A percentile compares a stretch with the other conserved stretches of the same genome.
Conservation (phyloP, 2,888 invertebrate species). For the Papilio demoleus region DNA sequence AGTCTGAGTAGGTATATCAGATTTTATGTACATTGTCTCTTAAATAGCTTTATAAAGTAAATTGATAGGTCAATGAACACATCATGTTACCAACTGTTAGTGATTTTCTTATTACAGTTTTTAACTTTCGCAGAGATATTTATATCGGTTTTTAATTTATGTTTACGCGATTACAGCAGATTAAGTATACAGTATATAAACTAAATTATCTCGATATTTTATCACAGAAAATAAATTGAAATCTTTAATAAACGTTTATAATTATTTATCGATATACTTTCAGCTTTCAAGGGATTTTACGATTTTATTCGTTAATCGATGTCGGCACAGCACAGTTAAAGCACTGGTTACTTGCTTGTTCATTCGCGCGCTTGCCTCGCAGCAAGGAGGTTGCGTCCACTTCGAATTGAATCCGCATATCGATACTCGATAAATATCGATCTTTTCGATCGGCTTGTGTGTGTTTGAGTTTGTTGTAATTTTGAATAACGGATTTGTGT, state of each 20-base stretch:
- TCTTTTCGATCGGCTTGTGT: conserved; percentile 48
- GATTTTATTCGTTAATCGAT: conserved; percentile 48
- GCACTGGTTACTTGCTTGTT: conserved; percentile 45
- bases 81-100: no score
- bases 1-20: background rate
- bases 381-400: conserved; percentile 62
- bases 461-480: conserved; percentile 48
- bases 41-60: background rate
- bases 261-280: conserved; percentile 20
- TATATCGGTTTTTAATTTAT: conserved; percentile 6
- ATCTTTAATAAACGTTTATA: conserved; percentile 20
- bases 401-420: conserved; percentile 45
- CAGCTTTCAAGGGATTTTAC: conserved; percentile 34
- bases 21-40: background rate
- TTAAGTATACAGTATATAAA: conserved; percentile 34
- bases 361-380: conserved; percentile 75
- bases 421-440: conserved; percentile 53
- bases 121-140: background rate
- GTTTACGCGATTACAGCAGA: conserved; percentile 10
- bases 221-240: conserved; percentile 11
- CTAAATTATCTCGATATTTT: conserved; percentile 20
- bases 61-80: background rate
- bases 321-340: conserved; percentile 46
- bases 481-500: conserved; percentile 31
- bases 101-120: background rate